Evolutionary conservation across 92 coral and sea anemone species (phyloP), one percentile per base, ranked within the genome.

Genomic region (Scolanthus callimorphus): DNA sequence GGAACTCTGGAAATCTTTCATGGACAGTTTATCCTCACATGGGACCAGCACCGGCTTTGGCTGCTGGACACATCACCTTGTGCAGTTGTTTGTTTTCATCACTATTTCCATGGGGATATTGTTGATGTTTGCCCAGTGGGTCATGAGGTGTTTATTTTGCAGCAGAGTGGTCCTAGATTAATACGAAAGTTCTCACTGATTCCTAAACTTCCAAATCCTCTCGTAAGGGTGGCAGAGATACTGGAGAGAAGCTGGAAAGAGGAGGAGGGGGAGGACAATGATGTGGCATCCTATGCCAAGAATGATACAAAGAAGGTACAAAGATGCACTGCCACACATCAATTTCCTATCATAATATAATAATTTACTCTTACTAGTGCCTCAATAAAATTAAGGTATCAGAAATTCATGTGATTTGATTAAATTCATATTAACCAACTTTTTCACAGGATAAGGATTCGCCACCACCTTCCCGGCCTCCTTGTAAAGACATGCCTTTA

Each of bases 61-160:
- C 88, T 92, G 4, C 84, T 92, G 25, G 96, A 92, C 65, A 73
- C 85, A 8, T 78, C 90, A 11, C 89, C 85, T 15, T 82, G 98
- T 26, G 82, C 79, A 50, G 57, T 92, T 28, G 79, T 83, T 19
- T 95, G 96, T 70, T 88, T 64, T 53, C 90, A 83, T 65, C 74
- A 74, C 69, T 65, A 76, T 76, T 71, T 77, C 62, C 85, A 70
- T 47, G 87, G 90, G 19, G 81, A 85, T 19, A 84, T 92, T 45
- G 67, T 79, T 15, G 96, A 92, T 38, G 92, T 88, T 22, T 68
- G 89, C 31, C 79, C 95, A 2, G 74, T 68, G 15, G 98, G 98
- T 4, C 96, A 92, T 47, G 98, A 92, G 82, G 62, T 92, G 22
- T 92, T 69, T 41, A 53, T 92, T 17, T 43, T 92, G 63, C 82